These are phyloP conservation scores for Thymelicus sylvestris DNA, from an alignment of 2,888 invertebrate species.

Conservation along the genomic window DNA sequence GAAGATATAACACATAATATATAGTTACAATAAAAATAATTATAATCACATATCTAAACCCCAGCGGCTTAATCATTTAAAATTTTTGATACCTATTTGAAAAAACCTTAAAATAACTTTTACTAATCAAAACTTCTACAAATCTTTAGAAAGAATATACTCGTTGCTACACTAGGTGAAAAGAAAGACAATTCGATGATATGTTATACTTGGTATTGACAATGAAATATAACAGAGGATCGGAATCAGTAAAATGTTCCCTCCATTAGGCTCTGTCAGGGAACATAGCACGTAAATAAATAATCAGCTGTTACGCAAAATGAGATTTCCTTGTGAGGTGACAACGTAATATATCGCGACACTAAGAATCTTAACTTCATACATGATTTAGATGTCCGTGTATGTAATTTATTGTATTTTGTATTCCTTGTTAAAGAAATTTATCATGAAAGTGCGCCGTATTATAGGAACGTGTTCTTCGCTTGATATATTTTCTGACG, in stretches of 20 bases:
- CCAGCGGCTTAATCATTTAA: too few species aligned
- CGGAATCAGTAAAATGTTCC: not conserved
- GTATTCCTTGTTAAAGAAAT: not conserved
- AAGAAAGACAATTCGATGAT: too few species aligned
- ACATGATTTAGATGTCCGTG: constrained; percentile 7
- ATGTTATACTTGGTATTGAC: not conserved
- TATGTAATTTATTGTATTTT: not conserved
- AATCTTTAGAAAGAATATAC: too few species aligned
- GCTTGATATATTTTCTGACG: not conserved
- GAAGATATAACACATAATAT: too few species aligned
- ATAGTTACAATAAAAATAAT: too few species aligned
- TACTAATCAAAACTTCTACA: too few species aligned
- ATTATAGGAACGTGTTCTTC: not conserved
- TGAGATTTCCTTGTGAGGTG: constrained; percentile 21
- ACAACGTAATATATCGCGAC: constrained; percentile 13
- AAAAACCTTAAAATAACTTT: too few species aligned
- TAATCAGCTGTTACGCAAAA: constrained; percentile 14
- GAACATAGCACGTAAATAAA: constrained; percentile 22
- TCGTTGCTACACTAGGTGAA: too few species aligned
- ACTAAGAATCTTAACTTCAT: constrained; percentile 8
- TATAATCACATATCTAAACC: too few species aligned
- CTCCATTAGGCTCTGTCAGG: not conserved
- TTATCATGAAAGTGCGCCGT: constrained; percentile 1
- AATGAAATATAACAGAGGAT: not conserved
- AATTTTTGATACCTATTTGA: too few species aligned